Evolutionary conservation across 2,797 vertebrate species (phyloP).

Genomic region (Artibeus lituratus): DNA sequence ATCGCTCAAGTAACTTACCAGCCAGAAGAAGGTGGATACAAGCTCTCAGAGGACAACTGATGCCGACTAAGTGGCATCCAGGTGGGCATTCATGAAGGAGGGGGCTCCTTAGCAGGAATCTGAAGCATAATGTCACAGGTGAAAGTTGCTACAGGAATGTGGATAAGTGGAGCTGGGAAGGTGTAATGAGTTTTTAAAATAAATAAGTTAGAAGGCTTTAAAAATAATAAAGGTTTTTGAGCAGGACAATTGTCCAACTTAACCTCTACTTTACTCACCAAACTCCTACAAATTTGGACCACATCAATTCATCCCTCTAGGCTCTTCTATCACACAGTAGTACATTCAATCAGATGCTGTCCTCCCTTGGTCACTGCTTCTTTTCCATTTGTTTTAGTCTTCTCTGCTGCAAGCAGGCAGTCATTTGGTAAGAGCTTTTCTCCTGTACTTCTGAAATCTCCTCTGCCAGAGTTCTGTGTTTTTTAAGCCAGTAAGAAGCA

Average conservation of each 20-base stretch:
- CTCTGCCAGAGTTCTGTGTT: neutral
- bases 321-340: rapidly evolving
- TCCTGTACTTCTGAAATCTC: neutral
- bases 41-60: neutral
- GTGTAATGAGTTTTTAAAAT: neutral
- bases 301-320: neutral
- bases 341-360: rapidly evolving
- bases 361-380: neutral
- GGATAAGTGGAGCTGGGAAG: neutral
- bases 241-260: neutral
- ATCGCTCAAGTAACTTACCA: neutral
- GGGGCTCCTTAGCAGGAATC: neutral
- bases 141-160: neutral
- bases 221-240: neutral
- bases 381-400: neutral
- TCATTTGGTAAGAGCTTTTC: neutral
- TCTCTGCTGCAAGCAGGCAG: neutral
- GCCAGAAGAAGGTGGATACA: neutral
- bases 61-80: neutral
- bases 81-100: neutral
- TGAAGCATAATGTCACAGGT: neutral
- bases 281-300: neutral
- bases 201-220: neutral
- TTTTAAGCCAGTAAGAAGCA: neutral
- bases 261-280: neutral